phyloP scores from a whole-genome alignment of 2,113 vertebrate species.

The Thryonomys swinderianus region DNA sequence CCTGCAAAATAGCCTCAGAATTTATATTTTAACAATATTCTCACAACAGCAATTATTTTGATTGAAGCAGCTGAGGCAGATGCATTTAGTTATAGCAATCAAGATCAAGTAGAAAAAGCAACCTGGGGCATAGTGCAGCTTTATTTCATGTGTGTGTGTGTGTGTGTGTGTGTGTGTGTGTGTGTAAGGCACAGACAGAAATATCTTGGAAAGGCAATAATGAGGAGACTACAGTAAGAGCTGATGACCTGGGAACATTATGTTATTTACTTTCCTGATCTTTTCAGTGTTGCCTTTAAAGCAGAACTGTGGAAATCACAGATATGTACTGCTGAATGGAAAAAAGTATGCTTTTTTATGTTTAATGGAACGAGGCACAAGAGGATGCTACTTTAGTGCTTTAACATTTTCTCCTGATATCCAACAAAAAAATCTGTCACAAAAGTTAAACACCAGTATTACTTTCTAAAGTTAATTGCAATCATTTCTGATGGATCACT shows the following conservation, averaged over 20 bases:
- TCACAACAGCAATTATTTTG: conserved; percentile 16
- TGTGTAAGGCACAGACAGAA: neutral
- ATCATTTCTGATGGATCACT: neutral
- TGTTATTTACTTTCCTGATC: neutral
- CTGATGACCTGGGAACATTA: neutral
- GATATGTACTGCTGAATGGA: neutral
- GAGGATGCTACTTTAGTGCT: neutral
- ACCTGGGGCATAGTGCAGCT: neutral
- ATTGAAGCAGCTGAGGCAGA: neutral
- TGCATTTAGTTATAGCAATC: neutral
- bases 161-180: neutral
- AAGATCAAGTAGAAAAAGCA: conserved; percentile 7
- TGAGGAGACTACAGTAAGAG: neutral
- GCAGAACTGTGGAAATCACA: neutral
- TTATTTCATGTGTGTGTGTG: neutral
- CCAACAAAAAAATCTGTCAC: neutral
- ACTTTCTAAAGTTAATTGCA: neutral
- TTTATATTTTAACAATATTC: conserved; percentile 45
- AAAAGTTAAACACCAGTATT: neutral
- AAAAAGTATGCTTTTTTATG: neutral
- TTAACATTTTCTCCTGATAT: neutral
- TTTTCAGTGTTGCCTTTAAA: neutral
- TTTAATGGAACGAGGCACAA: accelerated
- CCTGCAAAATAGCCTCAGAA: conserved; percentile 37
- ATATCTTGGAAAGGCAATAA: neutral